These are phyloP conservation scores for Notarius quadriscutis DNA, from an alignment of 2,113 vertebrate genomes.

Conservation along the genomic window DNA sequence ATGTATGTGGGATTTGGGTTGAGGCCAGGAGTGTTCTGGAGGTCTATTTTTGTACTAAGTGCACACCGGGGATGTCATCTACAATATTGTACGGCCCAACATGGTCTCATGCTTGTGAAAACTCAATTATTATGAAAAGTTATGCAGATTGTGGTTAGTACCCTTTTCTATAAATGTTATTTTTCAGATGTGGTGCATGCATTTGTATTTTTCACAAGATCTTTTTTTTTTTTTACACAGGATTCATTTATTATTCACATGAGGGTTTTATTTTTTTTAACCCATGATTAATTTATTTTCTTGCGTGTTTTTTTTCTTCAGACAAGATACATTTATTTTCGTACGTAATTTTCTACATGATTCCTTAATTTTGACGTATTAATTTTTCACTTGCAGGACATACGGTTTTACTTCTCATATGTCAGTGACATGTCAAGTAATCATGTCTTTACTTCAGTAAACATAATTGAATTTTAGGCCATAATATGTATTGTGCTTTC, in stretches of 20 bases:
- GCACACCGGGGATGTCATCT: constrained; percentile 20
- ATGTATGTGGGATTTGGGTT: constrained; percentile 40
- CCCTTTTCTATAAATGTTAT: neutral
- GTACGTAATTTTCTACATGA: neutral
- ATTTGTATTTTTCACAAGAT: neutral
- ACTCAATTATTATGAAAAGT: constrained; percentile 8
- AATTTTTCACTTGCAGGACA: neutral
- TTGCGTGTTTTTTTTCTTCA: neutral
- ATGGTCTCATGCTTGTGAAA: neutral
- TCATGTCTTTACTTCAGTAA: neutral
- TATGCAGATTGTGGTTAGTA: neutral
- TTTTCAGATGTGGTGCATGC: neutral
- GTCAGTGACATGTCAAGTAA: neutral
- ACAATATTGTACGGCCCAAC: neutral
- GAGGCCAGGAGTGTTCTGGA: constrained; percentile 31
- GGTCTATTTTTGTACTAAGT: constrained; percentile 25
- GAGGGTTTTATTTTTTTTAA: neutral
- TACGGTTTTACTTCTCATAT: neutral
- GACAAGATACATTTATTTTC: neutral
- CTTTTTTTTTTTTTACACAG: neutral
- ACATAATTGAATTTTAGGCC: neutral
- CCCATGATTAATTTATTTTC: neutral
- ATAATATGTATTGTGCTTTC: neutral
- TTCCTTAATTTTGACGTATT: neutral
- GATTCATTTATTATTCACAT: neutral